Base-by-base conservation (phyloP, 2,113 vertebrate species). In the Phoxinus phoxinus region DNA sequence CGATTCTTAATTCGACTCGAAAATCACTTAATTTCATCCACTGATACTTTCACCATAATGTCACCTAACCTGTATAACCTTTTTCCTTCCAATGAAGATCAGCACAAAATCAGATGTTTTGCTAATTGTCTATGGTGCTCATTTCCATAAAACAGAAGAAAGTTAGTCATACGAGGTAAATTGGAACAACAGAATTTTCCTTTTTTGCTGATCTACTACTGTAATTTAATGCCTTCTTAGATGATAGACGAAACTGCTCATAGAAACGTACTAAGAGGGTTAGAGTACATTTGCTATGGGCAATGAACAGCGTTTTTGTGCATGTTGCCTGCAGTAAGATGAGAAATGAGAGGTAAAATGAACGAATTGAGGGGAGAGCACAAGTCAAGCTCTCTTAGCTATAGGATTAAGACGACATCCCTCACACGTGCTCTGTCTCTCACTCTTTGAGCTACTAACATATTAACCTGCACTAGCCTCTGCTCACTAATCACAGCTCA, bases 321-420 rank as follows among this genome's bases (percentile, higher is more conserved):
- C 67, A 41, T 71, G 17, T 71, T 74, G 56, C 21, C 25, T 30
- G 35, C 17, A 21, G 32, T 69, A 69, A 69, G 65, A 69, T 69
- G 65, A 69, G 61, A 65, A 65, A 5, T 65, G 27, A 65, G 2
- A 65, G 63, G 63, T 69, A 69, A 69, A 37, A 32, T 69, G 32
- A 69, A 69, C 11, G 65, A 9, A 37, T 37, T 69, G 8, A 37
- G 17, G 63, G 73, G 23, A 78, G 51, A 30, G 41, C 41, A 79
- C 51, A 84, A 71, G 51, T 9, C 32, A 82, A 59, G 61, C 3
- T 46, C 77, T 72, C 79, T 85, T 71, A 85, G 81, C 75, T 84
- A 9, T 79, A 44, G 56, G 67, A 73, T 83, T 83, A 67, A 76
- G 46, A 46, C 56, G 44, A 44, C 51, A 81, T 80, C 51, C 63